phyloP scores from a whole-genome alignment of 2,888 invertebrate genomes.

The Alviniconcha strummeri region DNA sequence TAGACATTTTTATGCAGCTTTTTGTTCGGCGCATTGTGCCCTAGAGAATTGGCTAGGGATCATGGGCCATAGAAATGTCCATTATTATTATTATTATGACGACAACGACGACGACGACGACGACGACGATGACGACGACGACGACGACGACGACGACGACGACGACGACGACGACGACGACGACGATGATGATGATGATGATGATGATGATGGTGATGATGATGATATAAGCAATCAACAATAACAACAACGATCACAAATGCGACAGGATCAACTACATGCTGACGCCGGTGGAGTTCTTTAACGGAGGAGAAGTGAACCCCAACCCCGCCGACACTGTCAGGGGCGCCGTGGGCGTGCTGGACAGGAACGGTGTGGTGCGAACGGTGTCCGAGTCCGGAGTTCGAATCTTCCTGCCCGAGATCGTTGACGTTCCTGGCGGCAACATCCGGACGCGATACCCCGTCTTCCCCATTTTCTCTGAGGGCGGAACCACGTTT shows the following conservation, averaged over 20 bases:
- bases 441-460: constrained; percentile 31
- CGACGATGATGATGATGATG: constrained; percentile 10
- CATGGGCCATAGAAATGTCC: too few relatives aligned
- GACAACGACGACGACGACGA: too few relatives aligned
- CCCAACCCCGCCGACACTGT: constrained; percentile 28
- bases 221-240: background rate
- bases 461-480: constrained; percentile 27
- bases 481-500: constrained; percentile 24
- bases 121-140: constrained; percentile 11
- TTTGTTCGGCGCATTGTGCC: too few relatives aligned
- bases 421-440: constrained; percentile 27
- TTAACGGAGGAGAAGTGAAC: constrained; percentile 14
- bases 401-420: constrained; percentile 45
- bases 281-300: constrained; percentile 35
- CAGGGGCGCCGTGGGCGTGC: constrained; percentile 40
- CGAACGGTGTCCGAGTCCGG: constrained; percentile 28
- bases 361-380: constrained; percentile 44
- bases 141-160: constrained; percentile 13
- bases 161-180: background rate
- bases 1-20: too few relatives aligned
- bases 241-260: background rate
- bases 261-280: constrained; percentile 17
- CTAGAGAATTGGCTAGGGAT: too few relatives aligned
- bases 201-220: constrained; percentile 17
- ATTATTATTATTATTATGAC: too few relatives aligned